phyloP scores from a whole-genome alignment of 92 coral and sea anemone genomes.

The Umimayanthus chanpuru region DNA sequence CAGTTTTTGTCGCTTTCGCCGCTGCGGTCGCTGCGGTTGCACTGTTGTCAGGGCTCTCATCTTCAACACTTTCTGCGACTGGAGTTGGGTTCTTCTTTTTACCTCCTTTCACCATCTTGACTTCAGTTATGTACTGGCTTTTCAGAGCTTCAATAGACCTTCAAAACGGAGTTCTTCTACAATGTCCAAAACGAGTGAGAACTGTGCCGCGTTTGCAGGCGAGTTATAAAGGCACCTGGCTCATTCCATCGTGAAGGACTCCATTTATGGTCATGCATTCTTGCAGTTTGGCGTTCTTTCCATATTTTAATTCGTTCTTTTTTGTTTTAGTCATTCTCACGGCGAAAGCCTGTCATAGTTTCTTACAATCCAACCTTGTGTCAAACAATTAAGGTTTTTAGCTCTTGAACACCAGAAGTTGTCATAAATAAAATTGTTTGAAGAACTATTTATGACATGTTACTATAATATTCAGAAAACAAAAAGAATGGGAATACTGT shows the following conservation, averaged over 20 bases:
- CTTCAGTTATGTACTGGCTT: neutral
- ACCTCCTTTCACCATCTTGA: neutral
- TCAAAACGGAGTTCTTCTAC: neutral
- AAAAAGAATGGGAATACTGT: too few relatives aligned
- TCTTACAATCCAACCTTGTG: neutral
- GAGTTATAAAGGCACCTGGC: neutral
- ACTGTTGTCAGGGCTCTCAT: neutral
- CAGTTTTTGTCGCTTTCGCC: neutral
- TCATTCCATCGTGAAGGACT: neutral
- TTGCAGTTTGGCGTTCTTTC: neutral
- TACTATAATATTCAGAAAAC: too few relatives aligned
- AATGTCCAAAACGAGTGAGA: neutral
- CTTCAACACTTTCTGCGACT: neutral
- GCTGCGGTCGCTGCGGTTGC: neutral
- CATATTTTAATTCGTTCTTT: neutral
- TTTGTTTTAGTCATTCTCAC: too few relatives aligned
- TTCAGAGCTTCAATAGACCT: neutral
- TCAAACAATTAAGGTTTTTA: neutral
- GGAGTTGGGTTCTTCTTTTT: slow-evolving; percentile 2
- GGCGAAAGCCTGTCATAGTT: neutral
- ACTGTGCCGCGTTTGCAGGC: neutral
- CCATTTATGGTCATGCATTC: neutral
- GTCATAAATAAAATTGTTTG: neutral
- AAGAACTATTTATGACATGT: neutral
- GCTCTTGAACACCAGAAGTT: neutral